Evolutionary conservation across 2,113 vertebrate species (phyloP).

Genomic region (Athene noctua): DNA sequence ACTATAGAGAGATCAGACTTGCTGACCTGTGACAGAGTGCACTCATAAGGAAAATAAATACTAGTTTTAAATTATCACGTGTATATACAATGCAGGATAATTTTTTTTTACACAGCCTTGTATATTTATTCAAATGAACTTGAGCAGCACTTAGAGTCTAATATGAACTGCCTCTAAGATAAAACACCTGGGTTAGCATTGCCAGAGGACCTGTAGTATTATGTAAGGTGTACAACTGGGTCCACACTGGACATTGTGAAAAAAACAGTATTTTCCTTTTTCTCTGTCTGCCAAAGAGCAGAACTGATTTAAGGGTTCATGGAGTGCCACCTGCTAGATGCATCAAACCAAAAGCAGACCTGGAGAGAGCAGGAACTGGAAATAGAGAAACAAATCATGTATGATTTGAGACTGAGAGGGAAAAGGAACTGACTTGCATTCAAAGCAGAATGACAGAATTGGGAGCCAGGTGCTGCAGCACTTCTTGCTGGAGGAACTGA

Average conservation of each 20-base stretch:
- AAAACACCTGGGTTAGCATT: neutral
- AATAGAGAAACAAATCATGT: neutral
- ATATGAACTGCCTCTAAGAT: neutral
- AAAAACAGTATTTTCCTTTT: neutral
- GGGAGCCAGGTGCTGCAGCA: neutral
- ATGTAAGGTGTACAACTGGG: fast-evolving
- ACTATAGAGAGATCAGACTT: neutral
- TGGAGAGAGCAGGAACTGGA: neutral
- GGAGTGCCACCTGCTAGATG: neutral
- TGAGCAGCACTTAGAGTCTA: neutral
- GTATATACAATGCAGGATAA: neutral
- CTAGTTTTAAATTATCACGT: neutral
- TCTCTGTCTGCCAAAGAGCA: neutral
- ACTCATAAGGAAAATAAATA: neutral
- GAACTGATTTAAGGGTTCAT: neutral
- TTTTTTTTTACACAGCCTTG: neutral
- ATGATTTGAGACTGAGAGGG: neutral
- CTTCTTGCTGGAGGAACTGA: neutral
- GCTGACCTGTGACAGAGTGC: neutral
- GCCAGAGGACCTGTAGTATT: neutral
- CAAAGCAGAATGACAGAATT: neutral
- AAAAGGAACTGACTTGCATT: neutral
- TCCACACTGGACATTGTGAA: neutral
- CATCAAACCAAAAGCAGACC: neutral
- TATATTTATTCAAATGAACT: neutral